Conservation (phyloP, 30 jellyfish, hydroid and myxozoan genomes). For the Aurelia coerulea region DNA sequence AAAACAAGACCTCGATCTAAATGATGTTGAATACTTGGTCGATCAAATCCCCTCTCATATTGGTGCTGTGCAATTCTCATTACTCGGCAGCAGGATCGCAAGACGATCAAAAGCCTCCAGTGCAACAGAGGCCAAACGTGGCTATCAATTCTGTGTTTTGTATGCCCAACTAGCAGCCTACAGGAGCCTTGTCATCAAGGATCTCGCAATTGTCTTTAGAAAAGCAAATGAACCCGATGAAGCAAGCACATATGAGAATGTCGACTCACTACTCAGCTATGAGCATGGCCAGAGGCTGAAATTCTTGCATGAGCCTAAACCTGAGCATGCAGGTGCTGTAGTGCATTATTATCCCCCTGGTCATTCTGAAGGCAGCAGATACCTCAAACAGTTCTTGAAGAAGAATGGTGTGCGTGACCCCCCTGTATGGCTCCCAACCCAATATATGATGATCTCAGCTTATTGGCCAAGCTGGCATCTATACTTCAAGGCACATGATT, state of each 20-base stretch:
- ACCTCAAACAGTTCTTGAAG: conserved; percentile 2
- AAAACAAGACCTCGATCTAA: conserved; percentile 12
- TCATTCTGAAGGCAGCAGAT: conserved; percentile 19
- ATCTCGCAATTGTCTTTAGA: neutral
- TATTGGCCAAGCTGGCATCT: conserved; percentile 34
- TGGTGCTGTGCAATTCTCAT: conserved; percentile 29
- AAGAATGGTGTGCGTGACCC: neutral
- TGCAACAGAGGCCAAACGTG: conserved; percentile 35
- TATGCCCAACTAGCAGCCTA: conserved; percentile 29
- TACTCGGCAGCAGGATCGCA: conserved; percentile 8
- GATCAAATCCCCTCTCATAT: conserved; percentile 26
- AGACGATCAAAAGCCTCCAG: conserved; percentile 14
- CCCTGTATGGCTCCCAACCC: conserved; percentile 12
- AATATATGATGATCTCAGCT: conserved; percentile 14
- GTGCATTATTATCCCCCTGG: conserved; percentile 37
- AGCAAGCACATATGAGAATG: no score
- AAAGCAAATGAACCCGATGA: neutral
- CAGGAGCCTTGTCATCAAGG: conserved; percentile 18
- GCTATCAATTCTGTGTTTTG: conserved; percentile 14
- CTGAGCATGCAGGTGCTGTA: conserved; percentile 25
- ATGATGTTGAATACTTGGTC: conserved; percentile 26
- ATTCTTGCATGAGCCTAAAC: conserved; percentile 22
- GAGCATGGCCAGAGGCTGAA: neutral
- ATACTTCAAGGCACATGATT: neutral
- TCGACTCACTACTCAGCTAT: no score